Percentiles rank a stretch among this genome's conserved stretches.
phyloP scores from a whole-genome alignment of 2,797 vertebrate species.

The Myiotriccus ornatus region DNA sequence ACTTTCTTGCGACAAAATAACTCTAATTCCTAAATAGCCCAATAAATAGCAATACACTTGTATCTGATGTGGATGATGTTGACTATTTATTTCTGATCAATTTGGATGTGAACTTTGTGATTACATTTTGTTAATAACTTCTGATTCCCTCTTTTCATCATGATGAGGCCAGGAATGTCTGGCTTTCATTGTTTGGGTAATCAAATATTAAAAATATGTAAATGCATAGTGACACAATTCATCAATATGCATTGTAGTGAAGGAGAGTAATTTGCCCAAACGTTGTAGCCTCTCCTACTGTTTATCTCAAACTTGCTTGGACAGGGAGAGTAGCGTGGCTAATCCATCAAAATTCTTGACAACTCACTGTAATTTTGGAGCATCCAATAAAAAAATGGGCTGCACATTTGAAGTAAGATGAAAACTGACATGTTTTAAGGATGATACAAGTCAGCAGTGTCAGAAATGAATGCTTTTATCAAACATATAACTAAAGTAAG shows the following conservation, averaged over 20 bases:
- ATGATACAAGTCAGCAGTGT: neutral
- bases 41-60: neutral
- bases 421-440: neutral
- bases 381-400: constrained; percentile 33
- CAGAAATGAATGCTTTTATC: neutral
- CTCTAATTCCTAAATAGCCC: neutral
- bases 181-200: constrained; percentile 75
- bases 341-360: constrained; percentile 73
- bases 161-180: constrained; percentile 17
- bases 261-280: constrained; percentile 84
- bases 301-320: constrained; percentile 76
- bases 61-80: neutral
- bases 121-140: constrained; percentile 48
- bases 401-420: constrained; percentile 7
- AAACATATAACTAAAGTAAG: neutral
- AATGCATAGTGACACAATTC: constrained; percentile 81
- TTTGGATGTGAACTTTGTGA: constrained; percentile 1
- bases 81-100: neutral
- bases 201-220: constrained; percentile 75
- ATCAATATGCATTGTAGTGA: constrained; percentile 82
- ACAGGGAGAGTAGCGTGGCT: constrained; percentile 44
- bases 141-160: constrained; percentile 58
- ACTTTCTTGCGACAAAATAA: neutral
- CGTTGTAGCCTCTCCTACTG: constrained; percentile 76
- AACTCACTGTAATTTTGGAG: constrained; percentile 62